Conservation (phyloP, 1,140 invertebrate genomes). For the Atta cephalotes region DNA sequence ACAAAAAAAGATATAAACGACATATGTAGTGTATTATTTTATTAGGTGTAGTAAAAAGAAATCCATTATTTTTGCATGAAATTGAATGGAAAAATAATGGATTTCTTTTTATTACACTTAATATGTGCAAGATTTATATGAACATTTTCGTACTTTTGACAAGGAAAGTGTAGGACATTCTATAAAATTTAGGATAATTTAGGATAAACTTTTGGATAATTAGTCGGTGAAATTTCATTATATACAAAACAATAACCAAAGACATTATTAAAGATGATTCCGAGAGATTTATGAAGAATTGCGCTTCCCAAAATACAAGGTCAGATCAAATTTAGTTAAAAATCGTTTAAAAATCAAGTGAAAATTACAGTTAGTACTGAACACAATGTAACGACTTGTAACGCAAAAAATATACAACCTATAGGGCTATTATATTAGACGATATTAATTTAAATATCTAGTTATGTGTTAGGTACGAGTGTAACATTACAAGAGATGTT, state of each 20-base stretch:
- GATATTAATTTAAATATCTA: not conserved
- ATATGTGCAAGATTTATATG: not conserved
- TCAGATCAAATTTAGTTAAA: not conserved
- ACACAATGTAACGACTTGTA: not conserved
- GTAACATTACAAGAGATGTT: constrained; percentile 6
- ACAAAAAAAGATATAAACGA: not conserved
- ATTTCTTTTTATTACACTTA: no score
- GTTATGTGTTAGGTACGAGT: not conserved
- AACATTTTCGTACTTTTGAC: not conserved
- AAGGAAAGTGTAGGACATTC: not conserved
- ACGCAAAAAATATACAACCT: not conserved
- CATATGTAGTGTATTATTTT: constrained; percentile 8
- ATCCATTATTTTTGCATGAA: no score
- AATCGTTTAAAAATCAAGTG: not conserved
- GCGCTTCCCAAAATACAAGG: not conserved
- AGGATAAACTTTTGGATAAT: not conserved
- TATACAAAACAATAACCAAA: not conserved
- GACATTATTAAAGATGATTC: not conserved
- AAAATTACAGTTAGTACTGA: constrained; percentile 15
- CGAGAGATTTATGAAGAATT: constrained; percentile 14
- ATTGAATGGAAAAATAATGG: no score
- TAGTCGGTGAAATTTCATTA: not conserved
- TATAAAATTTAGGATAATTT: constrained; percentile 8
- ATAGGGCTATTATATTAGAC: not conserved
- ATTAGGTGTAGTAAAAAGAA: no score